Percentiles rank a stretch among this genome's conserved stretches.
phyloP scores from a whole-genome alignment of 2,113 vertebrate species.

The Chloropsis hardwickii region DNA sequence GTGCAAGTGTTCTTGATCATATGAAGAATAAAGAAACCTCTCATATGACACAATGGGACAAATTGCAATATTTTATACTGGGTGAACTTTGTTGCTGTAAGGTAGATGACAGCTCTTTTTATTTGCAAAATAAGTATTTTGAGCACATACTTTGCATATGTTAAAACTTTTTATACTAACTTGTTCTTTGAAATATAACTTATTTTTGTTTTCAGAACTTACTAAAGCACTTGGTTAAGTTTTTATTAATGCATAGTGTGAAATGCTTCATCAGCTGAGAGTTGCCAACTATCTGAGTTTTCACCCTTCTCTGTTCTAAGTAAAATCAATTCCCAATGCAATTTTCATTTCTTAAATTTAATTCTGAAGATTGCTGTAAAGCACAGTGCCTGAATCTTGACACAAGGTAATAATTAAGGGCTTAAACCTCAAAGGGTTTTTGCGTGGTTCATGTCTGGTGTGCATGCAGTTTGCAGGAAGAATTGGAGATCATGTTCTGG shows the following conservation, averaged over 20 bases:
- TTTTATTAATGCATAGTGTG: background rate
- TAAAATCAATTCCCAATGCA: background rate
- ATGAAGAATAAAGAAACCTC: background rate
- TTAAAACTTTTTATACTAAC: constrained; percentile 64
- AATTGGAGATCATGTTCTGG: background rate
- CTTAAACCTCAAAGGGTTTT: constrained; percentile 50
- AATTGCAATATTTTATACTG: constrained; percentile 45
- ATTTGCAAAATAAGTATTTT: constrained; percentile 39
- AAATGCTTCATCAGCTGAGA: constrained; percentile 15
- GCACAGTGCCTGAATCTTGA: constrained; percentile 44
- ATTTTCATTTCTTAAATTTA: background rate
- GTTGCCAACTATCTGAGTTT: constrained; percentile 13
- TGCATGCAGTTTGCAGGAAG: background rate
- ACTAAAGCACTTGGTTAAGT: background rate
- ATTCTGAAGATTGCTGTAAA: constrained; percentile 16
- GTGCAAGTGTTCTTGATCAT: constrained; percentile 51
- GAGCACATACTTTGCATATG: constrained; percentile 44
- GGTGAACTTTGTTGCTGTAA: constrained; percentile 56
- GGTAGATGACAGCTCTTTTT: constrained; percentile 52
- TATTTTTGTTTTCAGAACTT: constrained; percentile 57
- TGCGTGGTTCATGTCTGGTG: constrained; percentile 26
- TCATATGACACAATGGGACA: constrained; percentile 15
- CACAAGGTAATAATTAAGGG: constrained; percentile 46
- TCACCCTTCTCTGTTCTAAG: background rate
- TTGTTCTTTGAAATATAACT: constrained; percentile 48